Conservation (phyloP, 2,888 invertebrate genomes). For the Hydrotaea diabolus region DNA sequence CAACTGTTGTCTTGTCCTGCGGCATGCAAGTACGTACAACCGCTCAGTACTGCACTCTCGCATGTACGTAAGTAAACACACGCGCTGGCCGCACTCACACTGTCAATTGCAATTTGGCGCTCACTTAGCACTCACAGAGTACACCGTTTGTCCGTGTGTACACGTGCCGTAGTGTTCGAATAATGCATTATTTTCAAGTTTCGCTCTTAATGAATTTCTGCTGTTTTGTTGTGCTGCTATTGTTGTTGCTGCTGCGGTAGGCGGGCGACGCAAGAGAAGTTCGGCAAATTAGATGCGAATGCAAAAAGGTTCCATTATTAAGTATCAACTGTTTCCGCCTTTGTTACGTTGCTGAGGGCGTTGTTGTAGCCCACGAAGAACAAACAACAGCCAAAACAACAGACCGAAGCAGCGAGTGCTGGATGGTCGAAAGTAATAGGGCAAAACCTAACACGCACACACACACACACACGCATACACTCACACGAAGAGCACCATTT, state of each 20-base stretch:
- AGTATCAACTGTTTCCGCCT: slow-evolving; percentile 67
- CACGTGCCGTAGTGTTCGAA: neutral
- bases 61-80: too few relatives aligned
- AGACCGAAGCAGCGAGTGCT: neutral
- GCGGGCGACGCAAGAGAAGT: slow-evolving; percentile 11
- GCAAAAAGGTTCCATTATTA: slow-evolving; percentile 60
- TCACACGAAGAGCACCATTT: slow-evolving; percentile 58
- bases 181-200: slow-evolving; percentile 8
- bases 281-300: slow-evolving; percentile 53
- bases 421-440: slow-evolving; percentile 6
- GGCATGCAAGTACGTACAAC: neutral
- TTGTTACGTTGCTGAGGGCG: slow-evolving; percentile 22
- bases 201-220: too few relatives aligned
- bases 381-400: slow-evolving; percentile 42
- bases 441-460: neutral
- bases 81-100: neutral
- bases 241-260: neutral
- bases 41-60: slow-evolving; percentile 8
- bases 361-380: neutral
- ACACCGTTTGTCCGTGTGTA: too few relatives aligned
- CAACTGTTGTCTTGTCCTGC: slow-evolving; percentile 17
- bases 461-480: neutral
- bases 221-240: too few relatives aligned
- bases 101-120: neutral
- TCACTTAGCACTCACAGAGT: neutral